These are phyloP conservation scores for Eristalis intricaria DNA, from an alignment of 2,888 invertebrate genomes.

Conservation along the genomic window DNA sequence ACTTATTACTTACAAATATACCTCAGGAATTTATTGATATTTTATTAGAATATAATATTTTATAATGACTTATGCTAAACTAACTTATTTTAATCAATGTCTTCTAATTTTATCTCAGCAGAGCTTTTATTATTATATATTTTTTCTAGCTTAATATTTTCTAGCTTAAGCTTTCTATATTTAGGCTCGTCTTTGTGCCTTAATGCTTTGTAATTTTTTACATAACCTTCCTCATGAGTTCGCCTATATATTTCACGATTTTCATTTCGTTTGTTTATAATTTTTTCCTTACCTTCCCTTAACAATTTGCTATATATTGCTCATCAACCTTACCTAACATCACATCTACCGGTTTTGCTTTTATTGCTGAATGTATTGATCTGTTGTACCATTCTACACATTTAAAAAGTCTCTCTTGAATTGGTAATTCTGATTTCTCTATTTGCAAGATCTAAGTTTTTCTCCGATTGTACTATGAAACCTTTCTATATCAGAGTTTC, in stretches of 20 bases:
- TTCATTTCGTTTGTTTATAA: too few relatives aligned
- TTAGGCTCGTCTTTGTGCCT: constrained; percentile 51
- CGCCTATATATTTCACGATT: too few relatives aligned
- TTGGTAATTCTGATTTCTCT: constrained; percentile 19
- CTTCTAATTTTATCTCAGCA: too few relatives aligned
- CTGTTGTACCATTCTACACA: constrained; percentile 33
- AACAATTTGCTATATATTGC: constrained; percentile 3
- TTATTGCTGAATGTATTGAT: constrained; percentile 1
- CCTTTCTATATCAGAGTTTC: too few relatives aligned
- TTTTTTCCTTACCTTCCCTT: not conserved
- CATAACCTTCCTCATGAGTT: too few relatives aligned
- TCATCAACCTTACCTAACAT: constrained; percentile 4
- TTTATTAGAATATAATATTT: too few relatives aligned
- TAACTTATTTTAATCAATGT: too few relatives aligned
- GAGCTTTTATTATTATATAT: too few relatives aligned
- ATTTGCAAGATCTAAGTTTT: constrained; percentile 23
- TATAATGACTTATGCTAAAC: too few relatives aligned
- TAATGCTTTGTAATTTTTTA: constrained; percentile 26
- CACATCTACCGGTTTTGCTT: not conserved
- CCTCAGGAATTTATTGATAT: too few relatives aligned
- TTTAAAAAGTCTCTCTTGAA: constrained; percentile 32
- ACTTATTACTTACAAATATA: too few relatives aligned
- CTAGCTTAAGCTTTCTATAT: constrained; percentile 37
- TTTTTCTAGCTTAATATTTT: not conserved
- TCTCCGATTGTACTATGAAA: constrained; percentile 1